These are phyloP conservation scores for Lasioglossum lativentre DNA, from an alignment of 2,888 invertebrate species.

Conservation along the genomic window DNA sequence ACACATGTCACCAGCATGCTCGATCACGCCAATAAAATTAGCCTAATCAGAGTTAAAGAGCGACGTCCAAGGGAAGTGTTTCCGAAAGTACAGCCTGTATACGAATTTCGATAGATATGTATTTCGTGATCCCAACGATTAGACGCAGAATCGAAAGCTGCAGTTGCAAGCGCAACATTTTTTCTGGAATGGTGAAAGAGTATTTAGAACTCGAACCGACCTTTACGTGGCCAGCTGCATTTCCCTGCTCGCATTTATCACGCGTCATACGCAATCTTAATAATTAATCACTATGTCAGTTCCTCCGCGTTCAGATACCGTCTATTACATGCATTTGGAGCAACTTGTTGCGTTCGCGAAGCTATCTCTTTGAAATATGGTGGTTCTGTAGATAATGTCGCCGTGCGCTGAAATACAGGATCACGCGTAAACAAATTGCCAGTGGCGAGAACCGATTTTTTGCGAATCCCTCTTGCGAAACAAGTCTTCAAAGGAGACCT, in stretches of 20 bases:
- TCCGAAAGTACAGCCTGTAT: background rate
- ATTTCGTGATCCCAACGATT: background rate
- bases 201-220: constrained; percentile 15
- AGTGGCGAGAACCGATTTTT: background rate
- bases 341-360: constrained; percentile 71
- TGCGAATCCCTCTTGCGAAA: background rate
- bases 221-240: constrained; percentile 22
- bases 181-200: background rate
- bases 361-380: constrained; percentile 76
- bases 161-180: background rate
- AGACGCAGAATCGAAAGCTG: background rate
- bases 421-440: constrained; percentile 25
- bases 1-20: background rate
- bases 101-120: background rate
- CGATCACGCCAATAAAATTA: background rate
- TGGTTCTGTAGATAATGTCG: constrained; percentile 57
- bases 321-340: constrained; percentile 74
- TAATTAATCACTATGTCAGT: constrained; percentile 74
- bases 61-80: background rate
- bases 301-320: constrained; percentile 71
- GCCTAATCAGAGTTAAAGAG: background rate
- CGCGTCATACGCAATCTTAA: constrained; percentile 65
- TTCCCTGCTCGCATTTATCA: constrained; percentile 44
- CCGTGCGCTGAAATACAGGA: constrained; percentile 42
- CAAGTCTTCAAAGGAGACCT: background rate